phyloP scores from a whole-genome alignment of 2,888 invertebrate species.

The Balanococcus diminutus region DNA sequence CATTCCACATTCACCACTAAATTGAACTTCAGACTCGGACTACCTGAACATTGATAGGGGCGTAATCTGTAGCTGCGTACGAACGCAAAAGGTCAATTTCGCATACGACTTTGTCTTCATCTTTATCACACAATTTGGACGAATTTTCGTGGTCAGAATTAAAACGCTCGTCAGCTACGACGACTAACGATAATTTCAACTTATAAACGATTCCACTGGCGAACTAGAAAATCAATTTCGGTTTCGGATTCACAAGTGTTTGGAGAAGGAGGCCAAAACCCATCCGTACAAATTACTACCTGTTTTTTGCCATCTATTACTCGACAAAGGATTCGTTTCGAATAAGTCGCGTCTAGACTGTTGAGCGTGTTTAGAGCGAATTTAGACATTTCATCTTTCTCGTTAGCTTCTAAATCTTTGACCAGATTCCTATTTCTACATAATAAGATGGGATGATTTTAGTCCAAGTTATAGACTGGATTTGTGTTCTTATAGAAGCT shows the following conservation, averaged over 20 bases:
- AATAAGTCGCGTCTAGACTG: conserved; percentile 64
- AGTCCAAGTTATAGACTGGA: background rate
- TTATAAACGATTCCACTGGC: conserved; percentile 62
- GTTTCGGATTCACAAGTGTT: background rate
- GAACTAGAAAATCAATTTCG: conserved; percentile 55
- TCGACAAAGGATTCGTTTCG: conserved; percentile 63
- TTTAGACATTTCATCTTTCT: conserved; percentile 62
- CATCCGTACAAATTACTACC: background rate
- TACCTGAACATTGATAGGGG: conserved; percentile 19
- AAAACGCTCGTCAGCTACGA: conserved; percentile 60
- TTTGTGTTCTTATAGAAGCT: background rate
- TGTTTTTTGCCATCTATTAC: conserved; percentile 63
- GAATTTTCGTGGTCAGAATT: background rate
- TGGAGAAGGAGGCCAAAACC: too few species aligned
- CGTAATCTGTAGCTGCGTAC: conserved; percentile 58
- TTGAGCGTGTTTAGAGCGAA: conserved; percentile 64
- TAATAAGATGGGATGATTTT: background rate
- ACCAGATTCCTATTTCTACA: conserved; percentile 18
- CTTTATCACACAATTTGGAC: background rate
- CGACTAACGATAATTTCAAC: conserved; percentile 62
- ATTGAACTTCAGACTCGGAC: background rate
- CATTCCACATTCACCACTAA: background rate
- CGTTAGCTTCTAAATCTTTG: conserved; percentile 55
- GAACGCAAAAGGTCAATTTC: conserved; percentile 64
- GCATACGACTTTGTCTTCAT: conserved; percentile 63